Base-by-base conservation (phyloP, 2,113 vertebrate species). In the Actenoides lindsayi region DNA sequence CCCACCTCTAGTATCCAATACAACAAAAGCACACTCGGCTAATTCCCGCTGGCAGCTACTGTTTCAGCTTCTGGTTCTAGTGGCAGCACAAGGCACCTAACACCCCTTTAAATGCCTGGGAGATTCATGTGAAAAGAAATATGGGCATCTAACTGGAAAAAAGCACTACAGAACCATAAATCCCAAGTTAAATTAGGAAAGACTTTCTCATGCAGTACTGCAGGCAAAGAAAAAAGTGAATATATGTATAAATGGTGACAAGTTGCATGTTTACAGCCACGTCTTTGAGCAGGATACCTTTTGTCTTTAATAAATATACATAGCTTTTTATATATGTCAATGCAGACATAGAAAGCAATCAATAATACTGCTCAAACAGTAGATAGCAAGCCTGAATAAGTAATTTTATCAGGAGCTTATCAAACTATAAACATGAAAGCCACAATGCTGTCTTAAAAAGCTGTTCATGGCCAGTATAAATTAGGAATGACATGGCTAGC, bases 61-160 rank as follows among this genome's bases (percentile, higher is more conserved):
- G 2, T 90, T 93, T 89, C 54, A 4, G 67, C 35, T 88, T 37
- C 90, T 93, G 81, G 65, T 87, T 95, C 87, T 81, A 57, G 37
- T 42, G 41, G 82, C 67, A 76, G 50, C 82, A 53, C 75, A 62
- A 76, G 75, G 92, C 53, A 92, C 70, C 70, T 83, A 69, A 90
- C 59, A 88, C 30, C 63, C 70, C 82, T 76, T 46, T 69, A 83
- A 90, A 77, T 70, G 79, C 91, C 83, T 62, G 33, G 21, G 54
- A 95, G 75, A 94, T 77, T 92, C 79, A 83, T 70, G 83, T 83
- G 86, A 90, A 86, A 93, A 94, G 82, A 95, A 93, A 92, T 88
- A 93, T 4, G 18, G 83, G 54, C 90, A 93, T 50, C 94, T 96
- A 93, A 74, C 77, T 75, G 89, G 77, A 81, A 89, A 86, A 90